Conservation (phyloP, 35 echinoderm and acorn worm genomes). For the Ophiothrix spiculata region DNA sequence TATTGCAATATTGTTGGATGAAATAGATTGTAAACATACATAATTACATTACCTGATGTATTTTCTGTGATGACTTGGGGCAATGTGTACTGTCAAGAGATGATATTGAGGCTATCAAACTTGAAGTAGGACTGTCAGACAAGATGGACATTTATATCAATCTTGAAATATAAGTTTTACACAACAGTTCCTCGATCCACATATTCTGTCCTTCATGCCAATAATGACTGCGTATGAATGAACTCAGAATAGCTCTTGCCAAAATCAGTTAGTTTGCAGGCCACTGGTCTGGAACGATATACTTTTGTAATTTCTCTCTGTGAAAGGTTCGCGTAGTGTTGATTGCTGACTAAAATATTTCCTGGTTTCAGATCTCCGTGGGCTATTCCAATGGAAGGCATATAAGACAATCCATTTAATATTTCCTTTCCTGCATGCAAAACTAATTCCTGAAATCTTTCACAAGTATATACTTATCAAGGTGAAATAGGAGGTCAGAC, state of each 20-base stretch:
- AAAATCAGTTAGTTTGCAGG: conserved; percentile 44
- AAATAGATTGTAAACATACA: no score
- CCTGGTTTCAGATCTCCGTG: conserved; percentile 35
- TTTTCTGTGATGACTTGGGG: no score
- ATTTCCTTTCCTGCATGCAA: conserved; percentile 32
- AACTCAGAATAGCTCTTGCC: conserved; percentile 20
- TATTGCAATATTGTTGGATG: no score
- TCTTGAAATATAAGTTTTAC: no score
- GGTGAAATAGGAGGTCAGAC: conserved; percentile 21
- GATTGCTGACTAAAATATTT: conserved; percentile 38
- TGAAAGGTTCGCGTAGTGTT: conserved; percentile 20
- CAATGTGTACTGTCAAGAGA: no score
- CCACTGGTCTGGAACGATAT: conserved; percentile 13
- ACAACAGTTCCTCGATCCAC: background rate
- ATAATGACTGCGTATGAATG: conserved; percentile 34
- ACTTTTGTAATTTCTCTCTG: background rate
- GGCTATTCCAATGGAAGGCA: conserved; percentile 8
- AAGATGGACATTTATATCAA: no score
- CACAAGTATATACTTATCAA: conserved; percentile 19
- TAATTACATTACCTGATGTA: no score
- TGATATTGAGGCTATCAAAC: no score
- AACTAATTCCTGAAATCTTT: conserved; percentile 11
- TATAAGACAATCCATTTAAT: conserved; percentile 10
- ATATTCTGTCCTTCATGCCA: conserved; percentile 7
- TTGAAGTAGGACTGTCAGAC: no score